Evolutionary conservation across 2,888 invertebrate species (phyloP).

Genomic region (Glyphotaelius pellucidus): DNA sequence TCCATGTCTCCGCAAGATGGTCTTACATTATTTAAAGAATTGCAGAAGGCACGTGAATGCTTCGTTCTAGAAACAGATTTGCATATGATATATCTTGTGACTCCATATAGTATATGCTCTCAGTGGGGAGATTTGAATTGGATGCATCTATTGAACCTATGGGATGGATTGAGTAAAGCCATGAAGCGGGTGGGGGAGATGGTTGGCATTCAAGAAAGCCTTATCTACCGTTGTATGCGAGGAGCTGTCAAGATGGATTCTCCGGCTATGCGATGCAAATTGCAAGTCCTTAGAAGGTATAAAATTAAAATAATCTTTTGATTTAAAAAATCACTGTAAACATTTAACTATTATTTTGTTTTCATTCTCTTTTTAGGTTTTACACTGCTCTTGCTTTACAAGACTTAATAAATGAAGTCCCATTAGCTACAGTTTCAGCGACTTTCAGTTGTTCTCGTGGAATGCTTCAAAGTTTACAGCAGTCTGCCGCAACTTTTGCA

Average conservation of each 20-base stretch:
- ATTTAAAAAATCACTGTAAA: neutral
- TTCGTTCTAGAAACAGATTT: constrained; percentile 96
- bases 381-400: constrained; percentile 93
- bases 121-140: constrained; percentile 90
- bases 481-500: constrained; percentile 96
- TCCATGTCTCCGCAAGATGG: constrained; percentile 97
- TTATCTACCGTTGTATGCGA: constrained; percentile 87
- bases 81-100: constrained; percentile 96
- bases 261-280: constrained; percentile 73
- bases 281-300: constrained; percentile 83
- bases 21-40: constrained; percentile 90
- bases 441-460: constrained; percentile 94
- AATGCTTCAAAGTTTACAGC: constrained; percentile 94
- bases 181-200: constrained; percentile 92
- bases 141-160: constrained; percentile 87
- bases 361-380: constrained; percentile 78
- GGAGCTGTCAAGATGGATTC: constrained; percentile 80
- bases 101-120: constrained; percentile 92
- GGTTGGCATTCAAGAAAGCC: constrained; percentile 92
- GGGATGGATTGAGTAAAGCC: constrained; percentile 87
- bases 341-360: neutral
- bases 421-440: constrained; percentile 86
- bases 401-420: constrained; percentile 94
- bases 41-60: constrained; percentile 92
- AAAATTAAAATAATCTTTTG: neutral